Evolutionary conservation across 1,140 invertebrate species (phyloP).

Genomic region (Eurytemora carolleeae): DNA sequence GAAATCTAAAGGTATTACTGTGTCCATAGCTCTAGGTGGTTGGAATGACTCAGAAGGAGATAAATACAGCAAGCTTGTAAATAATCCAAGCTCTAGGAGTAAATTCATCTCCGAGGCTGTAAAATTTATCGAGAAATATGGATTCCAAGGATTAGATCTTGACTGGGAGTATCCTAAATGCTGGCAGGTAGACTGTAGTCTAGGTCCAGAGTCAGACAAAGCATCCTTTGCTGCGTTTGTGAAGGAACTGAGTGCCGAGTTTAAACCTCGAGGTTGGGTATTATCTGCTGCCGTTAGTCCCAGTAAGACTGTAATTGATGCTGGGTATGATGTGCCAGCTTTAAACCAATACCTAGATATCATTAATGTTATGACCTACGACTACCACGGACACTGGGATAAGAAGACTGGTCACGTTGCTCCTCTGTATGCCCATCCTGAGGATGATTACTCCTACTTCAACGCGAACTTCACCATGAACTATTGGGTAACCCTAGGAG

Average conservation of each 20-base stretch:
- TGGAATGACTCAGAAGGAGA: slow-evolving; percentile 41
- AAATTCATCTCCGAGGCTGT: slow-evolving; percentile 33
- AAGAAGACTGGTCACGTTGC: slow-evolving; percentile 30
- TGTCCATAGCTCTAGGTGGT: slow-evolving; percentile 38
- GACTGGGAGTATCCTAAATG: slow-evolving; percentile 50
- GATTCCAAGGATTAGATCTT: slow-evolving; percentile 39
- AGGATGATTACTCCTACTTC: slow-evolving; percentile 26
- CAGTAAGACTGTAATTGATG: slow-evolving; percentile 53
- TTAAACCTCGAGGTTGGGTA: slow-evolving; percentile 43
- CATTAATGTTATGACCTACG: slow-evolving; percentile 76
- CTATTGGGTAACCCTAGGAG: slow-evolving; percentile 39
- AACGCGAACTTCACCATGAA: slow-evolving; percentile 34
- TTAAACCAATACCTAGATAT: slow-evolving; percentile 52
- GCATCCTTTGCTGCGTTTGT: slow-evolving; percentile 46
- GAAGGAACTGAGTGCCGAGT: slow-evolving; percentile 44
- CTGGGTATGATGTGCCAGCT: slow-evolving; percentile 52
- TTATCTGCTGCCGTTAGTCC: slow-evolving; percentile 63
- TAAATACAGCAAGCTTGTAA: slow-evolving; percentile 38
- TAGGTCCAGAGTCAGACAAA: slow-evolving; percentile 52
- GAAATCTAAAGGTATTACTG: slow-evolving; percentile 35
- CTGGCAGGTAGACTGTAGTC: slow-evolving; percentile 51
- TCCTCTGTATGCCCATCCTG: slow-evolving; percentile 26
- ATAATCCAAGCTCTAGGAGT: slow-evolving; percentile 27
- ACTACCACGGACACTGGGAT: slow-evolving; percentile 43
- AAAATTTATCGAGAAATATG: slow-evolving; percentile 33